These are phyloP conservation scores for Embiotoca jacksoni DNA, from an alignment of 2,113 vertebrate species.

Conservation along the genomic window DNA sequence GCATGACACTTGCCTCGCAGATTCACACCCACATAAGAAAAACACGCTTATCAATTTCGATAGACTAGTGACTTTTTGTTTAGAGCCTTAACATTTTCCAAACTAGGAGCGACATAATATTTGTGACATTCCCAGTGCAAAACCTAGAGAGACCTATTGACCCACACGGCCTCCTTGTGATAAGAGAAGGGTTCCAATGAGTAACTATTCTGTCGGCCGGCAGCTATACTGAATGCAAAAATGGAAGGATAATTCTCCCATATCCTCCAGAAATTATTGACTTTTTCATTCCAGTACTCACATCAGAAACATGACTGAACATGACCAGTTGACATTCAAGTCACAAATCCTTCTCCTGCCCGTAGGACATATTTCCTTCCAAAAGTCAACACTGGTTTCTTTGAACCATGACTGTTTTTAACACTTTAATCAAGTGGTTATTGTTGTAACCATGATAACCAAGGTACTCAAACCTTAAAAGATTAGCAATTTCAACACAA, in stretches of 20 bases:
- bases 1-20: neutral
- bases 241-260: neutral
- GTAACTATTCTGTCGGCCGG: neutral
- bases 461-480: neutral
- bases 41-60: neutral
- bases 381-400: no score
- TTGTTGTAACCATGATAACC: neutral
- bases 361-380: no score
- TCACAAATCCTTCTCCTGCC: no score
- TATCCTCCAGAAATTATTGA: neutral
- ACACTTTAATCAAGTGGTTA: neutral
- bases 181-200: neutral
- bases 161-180: neutral
- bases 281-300: no score
- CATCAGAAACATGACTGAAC: no score
- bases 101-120: neutral
- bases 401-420: neutral
- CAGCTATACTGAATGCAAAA: neutral
- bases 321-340: no score
- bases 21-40: neutral
- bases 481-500: neutral
- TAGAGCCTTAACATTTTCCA: neutral
- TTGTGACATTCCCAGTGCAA: neutral
- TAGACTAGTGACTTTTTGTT: slow-evolving; percentile 7
- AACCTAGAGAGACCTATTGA: neutral